phyloP scores from a whole-genome alignment of 2,888 invertebrate species.

The Chydorus sphaericus region DNA sequence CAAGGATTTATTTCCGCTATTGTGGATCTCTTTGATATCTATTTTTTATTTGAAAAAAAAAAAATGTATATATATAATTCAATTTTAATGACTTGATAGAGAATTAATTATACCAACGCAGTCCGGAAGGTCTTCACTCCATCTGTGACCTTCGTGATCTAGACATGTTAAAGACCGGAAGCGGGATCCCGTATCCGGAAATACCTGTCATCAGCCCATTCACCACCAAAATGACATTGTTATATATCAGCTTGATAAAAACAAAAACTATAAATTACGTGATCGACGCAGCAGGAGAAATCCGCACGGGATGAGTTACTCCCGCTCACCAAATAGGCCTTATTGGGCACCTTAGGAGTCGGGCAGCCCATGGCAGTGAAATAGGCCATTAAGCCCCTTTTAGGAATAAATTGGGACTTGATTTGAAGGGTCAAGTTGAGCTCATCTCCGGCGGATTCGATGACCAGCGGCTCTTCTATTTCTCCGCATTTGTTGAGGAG shows the following conservation, averaged over 20 bases:
- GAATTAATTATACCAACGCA: conserved; percentile 2
- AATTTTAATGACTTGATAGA: too few relatives aligned
- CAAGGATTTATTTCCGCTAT: neutral
- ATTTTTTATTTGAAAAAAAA: neutral
- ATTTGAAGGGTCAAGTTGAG: conserved; percentile 3
- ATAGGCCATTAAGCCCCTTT: conserved; percentile 1
- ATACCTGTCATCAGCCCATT: neutral
- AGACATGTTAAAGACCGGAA: conserved; percentile 1
- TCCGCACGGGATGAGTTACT: conserved; percentile 3
- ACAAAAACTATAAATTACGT: neutral
- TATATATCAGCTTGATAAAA: too few relatives aligned
- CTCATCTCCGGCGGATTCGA: conserved; percentile 1
- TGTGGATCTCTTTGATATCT: neutral
- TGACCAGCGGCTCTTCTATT: neutral
- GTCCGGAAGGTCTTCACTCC: conserved; percentile 3
- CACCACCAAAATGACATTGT: too few relatives aligned
- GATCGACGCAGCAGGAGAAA: conserved; percentile 4
- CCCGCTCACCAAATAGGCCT: neutral
- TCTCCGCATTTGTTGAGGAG: conserved; percentile 5
- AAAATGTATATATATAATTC: neutral
- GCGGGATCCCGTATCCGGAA: neutral
- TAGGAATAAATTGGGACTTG: neutral
- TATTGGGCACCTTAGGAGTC: neutral
- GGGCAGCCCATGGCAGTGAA: conserved; percentile 8
- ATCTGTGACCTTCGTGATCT: neutral